phyloP scores from a whole-genome alignment of 2,888 invertebrate genomes.

The Xestoiulus laeticollis region DNA sequence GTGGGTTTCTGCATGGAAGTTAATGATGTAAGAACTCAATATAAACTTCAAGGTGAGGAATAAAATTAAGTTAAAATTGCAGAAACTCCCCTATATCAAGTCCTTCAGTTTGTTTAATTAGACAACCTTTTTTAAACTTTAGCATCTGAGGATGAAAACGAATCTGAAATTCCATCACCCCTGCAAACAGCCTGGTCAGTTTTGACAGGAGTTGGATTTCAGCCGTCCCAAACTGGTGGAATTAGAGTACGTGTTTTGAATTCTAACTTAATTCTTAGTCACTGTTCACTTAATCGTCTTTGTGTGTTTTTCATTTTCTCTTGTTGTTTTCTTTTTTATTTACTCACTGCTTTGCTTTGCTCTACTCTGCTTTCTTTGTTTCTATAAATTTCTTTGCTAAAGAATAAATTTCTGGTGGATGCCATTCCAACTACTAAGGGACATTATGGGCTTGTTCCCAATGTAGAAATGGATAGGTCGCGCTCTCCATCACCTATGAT shows the following conservation, averaged over 20 bases:
- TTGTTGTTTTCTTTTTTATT: neutral
- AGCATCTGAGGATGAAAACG: constrained; percentile 39
- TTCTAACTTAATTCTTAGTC: neutral
- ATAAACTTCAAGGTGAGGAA: constrained; percentile 57
- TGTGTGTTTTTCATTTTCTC: neutral
- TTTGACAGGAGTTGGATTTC: constrained; percentile 51
- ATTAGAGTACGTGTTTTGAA: neutral
- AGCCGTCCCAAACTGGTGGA: neutral
- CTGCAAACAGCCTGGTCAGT: constrained; percentile 53
- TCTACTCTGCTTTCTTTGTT: constrained; percentile 50
- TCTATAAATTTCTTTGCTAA: constrained; percentile 19
- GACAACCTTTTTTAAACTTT: neutral
- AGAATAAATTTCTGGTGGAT: constrained; percentile 54
- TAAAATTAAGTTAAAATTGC: constrained; percentile 36
- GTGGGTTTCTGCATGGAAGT: constrained; percentile 75
- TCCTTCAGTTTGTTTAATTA: neutral
- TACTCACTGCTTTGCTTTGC: constrained; percentile 24
- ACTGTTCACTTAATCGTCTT: neutral
- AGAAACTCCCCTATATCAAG: constrained; percentile 1
- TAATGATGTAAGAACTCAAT: constrained; percentile 65
- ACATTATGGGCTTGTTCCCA: constrained; percentile 54
- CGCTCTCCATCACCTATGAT: constrained; percentile 45
- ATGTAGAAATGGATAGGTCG: constrained; percentile 13
- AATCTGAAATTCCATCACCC: constrained; percentile 46
- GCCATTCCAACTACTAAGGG: constrained; percentile 52